These are phyloP conservation scores for Xenopus borealis DNA, from an alignment of 2,113 vertebrate genomes.

Conservation along the genomic window DNA sequence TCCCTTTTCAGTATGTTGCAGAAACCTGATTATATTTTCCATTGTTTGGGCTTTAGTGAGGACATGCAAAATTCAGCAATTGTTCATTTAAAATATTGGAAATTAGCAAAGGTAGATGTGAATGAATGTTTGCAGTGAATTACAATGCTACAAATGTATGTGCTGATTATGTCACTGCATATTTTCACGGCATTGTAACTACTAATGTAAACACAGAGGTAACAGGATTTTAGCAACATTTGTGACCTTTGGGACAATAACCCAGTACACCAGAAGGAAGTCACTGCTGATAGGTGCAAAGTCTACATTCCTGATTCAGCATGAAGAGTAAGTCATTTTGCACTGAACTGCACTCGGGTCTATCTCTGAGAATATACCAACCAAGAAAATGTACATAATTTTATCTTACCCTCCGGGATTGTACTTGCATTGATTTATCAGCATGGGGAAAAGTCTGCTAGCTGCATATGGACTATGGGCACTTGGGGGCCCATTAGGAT, in stretches of 20 bases:
- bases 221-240: neutral
- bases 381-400: neutral
- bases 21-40: too few species aligned
- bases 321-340: neutral
- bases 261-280: neutral
- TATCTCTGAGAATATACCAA: neutral
- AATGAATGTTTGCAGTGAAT: too few species aligned
- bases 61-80: too few species aligned
- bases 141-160: too few species aligned
- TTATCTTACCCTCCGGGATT: neutral
- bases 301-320: slow-evolving; percentile 14
- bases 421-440: neutral
- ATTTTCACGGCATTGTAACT: too few species aligned
- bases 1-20: too few species aligned
- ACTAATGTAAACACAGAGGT: too few species aligned
- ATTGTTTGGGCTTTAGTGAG: too few species aligned
- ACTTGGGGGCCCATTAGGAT: slow-evolving; percentile 75
- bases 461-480: slow-evolving; percentile 82
- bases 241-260: slow-evolving; percentile 39
- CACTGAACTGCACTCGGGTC: neutral
- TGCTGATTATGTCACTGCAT: too few species aligned
- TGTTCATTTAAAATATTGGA: too few species aligned
- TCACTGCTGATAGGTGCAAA: slow-evolving; percentile 21
- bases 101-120: too few species aligned
- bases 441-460: slow-evolving; percentile 75